These are phyloP conservation scores for Eilema griseolum DNA, from an alignment of 2,888 invertebrate genomes.

Conservation along the genomic window DNA sequence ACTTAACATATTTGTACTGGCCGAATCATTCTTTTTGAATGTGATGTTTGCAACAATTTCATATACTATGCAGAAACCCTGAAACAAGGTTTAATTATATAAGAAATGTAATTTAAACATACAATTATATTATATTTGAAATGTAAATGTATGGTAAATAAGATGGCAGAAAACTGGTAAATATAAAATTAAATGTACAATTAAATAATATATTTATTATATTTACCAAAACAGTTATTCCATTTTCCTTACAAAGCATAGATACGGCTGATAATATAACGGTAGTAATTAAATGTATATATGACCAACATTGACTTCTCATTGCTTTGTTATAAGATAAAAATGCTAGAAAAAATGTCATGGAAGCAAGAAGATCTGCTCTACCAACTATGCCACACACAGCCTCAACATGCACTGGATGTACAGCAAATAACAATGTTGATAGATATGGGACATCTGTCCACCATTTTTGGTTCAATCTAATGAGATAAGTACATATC, in stretches of 20 bases:
- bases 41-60: slow-evolving; percentile 84
- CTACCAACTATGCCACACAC: slow-evolving; percentile 97
- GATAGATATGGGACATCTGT: slow-evolving; percentile 88
- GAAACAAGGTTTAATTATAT: slow-evolving; percentile 56
- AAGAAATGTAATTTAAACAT: too few relatives aligned
- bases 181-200: not conserved
- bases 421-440: slow-evolving; percentile 93
- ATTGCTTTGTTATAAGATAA: slow-evolving; percentile 87
- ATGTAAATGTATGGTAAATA: not conserved
- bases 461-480: slow-evolving; percentile 35
- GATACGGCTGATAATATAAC: slow-evolving; percentile 87
- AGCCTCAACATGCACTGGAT: slow-evolving; percentile 97
- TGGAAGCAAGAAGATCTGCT: slow-evolving; percentile 95
- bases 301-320: slow-evolving; percentile 40
- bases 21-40: slow-evolving; percentile 40
- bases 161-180: not conserved
- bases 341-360: slow-evolving; percentile 91
- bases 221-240: slow-evolving; percentile 93
- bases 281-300: slow-evolving; percentile 61
- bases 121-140: too few relatives aligned
- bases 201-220: not conserved
- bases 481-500: slow-evolving; percentile 8
- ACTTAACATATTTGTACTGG: slow-evolving; percentile 20
- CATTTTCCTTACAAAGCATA: slow-evolving; percentile 97
- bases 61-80: slow-evolving; percentile 90